These are phyloP conservation scores for Oryzias woworae DNA, from an alignment of 2,113 vertebrate species.

Conservation along the genomic window DNA sequence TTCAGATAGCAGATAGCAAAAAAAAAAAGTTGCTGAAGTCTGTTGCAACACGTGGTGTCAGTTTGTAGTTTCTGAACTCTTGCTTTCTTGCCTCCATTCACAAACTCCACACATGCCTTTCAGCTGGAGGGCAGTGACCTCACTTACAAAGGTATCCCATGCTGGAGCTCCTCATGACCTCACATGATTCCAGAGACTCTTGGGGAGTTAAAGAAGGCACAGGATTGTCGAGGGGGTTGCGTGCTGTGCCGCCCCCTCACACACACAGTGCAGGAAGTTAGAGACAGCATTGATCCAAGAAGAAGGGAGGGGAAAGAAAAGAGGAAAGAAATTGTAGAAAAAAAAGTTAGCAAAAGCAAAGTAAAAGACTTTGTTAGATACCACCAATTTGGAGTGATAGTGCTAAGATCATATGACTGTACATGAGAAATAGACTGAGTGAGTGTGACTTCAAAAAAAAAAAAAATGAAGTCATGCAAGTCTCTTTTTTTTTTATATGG, in stretches of 20 bases:
- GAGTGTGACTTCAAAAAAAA: no score
- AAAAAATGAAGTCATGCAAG: no score
- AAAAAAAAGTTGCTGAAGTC: not conserved
- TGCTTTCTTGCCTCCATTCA: not conserved
- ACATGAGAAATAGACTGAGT: no score
- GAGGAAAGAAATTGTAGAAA: constrained; percentile 19
- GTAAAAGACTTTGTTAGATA: constrained; percentile 17
- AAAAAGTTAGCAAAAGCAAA: constrained; percentile 20
- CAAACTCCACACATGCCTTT: constrained; percentile 1
- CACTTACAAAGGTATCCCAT: constrained; percentile 96
- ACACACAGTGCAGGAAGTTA: constrained; percentile 59
- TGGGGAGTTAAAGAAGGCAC: constrained; percentile 86
- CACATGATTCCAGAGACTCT: constrained; percentile 82
- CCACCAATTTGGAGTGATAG: not conserved
- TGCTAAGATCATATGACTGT: not conserved
- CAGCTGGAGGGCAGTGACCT: constrained; percentile 29
- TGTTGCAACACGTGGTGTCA: not conserved
- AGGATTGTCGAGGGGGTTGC: constrained; percentile 84
- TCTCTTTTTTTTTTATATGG: no score
- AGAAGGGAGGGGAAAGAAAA: constrained; percentile 15
- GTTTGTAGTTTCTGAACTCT: no score
- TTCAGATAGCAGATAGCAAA: no score
- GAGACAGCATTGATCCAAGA: constrained; percentile 38
- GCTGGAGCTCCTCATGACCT: constrained; percentile 89
- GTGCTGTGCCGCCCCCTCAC: constrained; percentile 74